Percentiles rank a stretch among this genome's conserved stretches.
phyloP scores from a whole-genome alignment of 2,888 invertebrate genomes.

The Parasteatoda lunata region DNA sequence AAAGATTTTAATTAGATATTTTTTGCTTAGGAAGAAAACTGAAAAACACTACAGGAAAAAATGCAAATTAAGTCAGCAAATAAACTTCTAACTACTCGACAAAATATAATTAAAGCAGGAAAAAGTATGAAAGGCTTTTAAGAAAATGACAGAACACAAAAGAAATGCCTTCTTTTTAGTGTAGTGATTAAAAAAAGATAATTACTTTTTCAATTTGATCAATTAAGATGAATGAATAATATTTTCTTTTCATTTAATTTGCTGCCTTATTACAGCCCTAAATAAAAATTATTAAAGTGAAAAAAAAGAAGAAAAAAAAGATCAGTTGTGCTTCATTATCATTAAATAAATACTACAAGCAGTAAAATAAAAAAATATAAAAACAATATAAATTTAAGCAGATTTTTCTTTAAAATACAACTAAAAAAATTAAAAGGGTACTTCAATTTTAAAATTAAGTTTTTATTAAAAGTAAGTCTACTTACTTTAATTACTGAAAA shows the following conservation, averaged over 20 bases:
- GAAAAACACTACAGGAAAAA: conserved; percentile 36
- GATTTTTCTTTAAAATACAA: too few species aligned
- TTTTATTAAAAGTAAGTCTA: too few species aligned
- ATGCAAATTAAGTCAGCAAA: conserved; percentile 51
- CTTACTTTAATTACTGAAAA: too few species aligned
- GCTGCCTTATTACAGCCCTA: neutral
- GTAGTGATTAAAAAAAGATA: conserved; percentile 55
- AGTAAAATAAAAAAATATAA: too few species aligned
- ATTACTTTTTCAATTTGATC: conserved; percentile 66
- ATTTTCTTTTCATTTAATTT: conserved; percentile 53
- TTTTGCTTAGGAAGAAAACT: conserved; percentile 34
- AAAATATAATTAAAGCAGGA: conserved; percentile 52
- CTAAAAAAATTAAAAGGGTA: too few species aligned
- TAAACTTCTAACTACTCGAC: conserved; percentile 57
- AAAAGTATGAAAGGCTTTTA: conserved; percentile 39
- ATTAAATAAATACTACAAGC: too few species aligned
- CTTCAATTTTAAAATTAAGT: too few species aligned
- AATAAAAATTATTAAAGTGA: too few species aligned
- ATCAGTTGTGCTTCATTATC: too few species aligned
- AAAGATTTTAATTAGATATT: conserved; percentile 66
- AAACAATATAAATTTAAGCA: too few species aligned
- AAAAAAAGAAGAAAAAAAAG: too few species aligned
- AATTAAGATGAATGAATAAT: conserved; percentile 63
- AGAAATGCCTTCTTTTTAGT: conserved; percentile 38
- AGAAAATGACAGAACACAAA: conserved; percentile 42